These are phyloP conservation scores for Lamprologus speciosus DNA, from an alignment of 2,113 vertebrate species.

Conservation along the genomic window DNA sequence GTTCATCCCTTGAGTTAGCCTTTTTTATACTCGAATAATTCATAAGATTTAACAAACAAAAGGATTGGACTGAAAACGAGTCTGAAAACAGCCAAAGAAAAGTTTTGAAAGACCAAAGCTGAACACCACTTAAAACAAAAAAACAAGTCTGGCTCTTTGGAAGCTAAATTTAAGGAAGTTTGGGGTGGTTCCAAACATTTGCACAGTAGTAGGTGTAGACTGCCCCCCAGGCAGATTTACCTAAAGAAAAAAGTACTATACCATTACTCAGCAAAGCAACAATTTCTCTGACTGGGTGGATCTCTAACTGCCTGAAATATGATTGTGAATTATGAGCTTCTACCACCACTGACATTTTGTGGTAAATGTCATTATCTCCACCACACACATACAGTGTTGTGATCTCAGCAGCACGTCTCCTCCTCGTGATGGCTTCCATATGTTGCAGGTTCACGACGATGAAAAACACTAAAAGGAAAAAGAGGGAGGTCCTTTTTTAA, in stretches of 20 bases:
- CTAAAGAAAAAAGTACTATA: not conserved
- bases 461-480: not conserved
- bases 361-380: not conserved
- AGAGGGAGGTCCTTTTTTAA: not conserved
- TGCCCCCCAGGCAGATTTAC: not conserved
- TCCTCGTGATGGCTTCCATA: not conserved
- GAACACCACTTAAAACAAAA: rapidly evolving
- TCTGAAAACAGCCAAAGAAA: not conserved
- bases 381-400: not conserved
- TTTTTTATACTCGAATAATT: not conserved
- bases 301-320: not conserved
- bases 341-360: not conserved
- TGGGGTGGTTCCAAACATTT: not conserved
- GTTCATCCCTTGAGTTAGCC: not conserved
- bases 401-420: not conserved
- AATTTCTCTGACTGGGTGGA: not conserved
- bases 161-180: not conserved
- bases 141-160: not conserved
- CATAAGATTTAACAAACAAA: not conserved
- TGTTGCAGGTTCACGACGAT: not conserved
- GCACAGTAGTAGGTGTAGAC: not conserved
- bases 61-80: not conserved
- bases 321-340: not conserved
- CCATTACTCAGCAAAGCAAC: not conserved
- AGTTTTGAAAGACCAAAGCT: not conserved